Conservation (phyloP, 37 sponge, comb jelly and placozoan species). For the Agelas oroides region DNA sequence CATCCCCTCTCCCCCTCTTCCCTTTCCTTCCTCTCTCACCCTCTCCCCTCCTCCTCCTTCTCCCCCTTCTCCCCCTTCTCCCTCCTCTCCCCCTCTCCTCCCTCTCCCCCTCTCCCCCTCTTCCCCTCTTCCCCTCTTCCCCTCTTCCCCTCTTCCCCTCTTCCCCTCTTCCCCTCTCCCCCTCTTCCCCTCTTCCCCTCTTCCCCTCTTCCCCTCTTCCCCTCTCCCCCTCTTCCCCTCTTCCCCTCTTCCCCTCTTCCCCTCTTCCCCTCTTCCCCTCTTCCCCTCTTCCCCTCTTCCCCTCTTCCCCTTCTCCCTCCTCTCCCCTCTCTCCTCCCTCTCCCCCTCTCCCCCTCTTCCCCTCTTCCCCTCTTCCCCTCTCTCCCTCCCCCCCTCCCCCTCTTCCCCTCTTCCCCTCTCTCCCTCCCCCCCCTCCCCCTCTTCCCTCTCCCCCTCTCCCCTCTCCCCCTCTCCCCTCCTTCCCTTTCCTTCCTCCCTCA, state of each 20-base stretch:
- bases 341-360: background rate
- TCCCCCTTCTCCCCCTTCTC: no score
- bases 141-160: background rate
- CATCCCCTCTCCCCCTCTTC: no score
- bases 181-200: background rate
- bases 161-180: background rate
- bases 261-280: conserved; percentile 1
- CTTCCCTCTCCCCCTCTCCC: conserved; percentile 47
- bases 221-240: background rate
- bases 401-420: no score
- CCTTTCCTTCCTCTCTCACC: no score
- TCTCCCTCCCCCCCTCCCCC: background rate
- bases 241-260: background rate
- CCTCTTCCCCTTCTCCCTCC: background rate
- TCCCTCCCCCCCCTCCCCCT: conserved; percentile 26
- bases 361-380: background rate
- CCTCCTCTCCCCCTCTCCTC: conserved; percentile 1
- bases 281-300: background rate
- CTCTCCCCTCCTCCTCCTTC: no score
- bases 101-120: conserved; percentile 17
- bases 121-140: background rate
- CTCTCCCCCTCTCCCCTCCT: background rate
- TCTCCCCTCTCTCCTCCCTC: background rate
- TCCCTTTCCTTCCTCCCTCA: no score
- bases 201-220: background rate